A percentile compares a stretch with the other conserved stretches of the same genome.
phyloP scores from a whole-genome alignment of 2,888 invertebrate species.

The Shargacucullia verbasci region DNA sequence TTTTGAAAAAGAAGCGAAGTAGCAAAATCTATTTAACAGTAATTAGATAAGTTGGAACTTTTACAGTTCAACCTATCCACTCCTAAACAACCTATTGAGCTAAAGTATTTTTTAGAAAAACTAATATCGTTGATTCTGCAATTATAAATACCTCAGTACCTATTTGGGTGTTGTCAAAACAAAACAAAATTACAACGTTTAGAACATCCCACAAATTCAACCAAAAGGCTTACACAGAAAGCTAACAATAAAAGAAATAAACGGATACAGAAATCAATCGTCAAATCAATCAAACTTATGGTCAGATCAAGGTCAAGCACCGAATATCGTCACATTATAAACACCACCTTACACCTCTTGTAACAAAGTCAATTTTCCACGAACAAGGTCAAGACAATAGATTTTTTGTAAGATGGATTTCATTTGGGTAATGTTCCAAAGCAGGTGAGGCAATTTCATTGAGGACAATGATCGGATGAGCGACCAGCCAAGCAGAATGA shows the following conservation, averaged over 20 bases:
- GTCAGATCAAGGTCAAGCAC: conserved; percentile 37
- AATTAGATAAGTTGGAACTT: too few relatives aligned
- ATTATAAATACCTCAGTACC: too few relatives aligned
- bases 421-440: conserved; percentile 26
- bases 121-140: too few relatives aligned
- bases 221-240: conserved; percentile 17
- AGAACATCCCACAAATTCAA: not conserved
- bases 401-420: conserved; percentile 27
- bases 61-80: too few relatives aligned
- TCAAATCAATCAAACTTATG: conserved; percentile 53
- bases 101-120: too few relatives aligned
- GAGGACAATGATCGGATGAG: conserved; percentile 44
- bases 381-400: conserved; percentile 16
- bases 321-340: conserved; percentile 9
- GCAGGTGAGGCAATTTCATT: conserved; percentile 38
- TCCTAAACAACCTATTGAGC: too few relatives aligned
- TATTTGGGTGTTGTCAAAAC: too few relatives aligned
- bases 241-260: conserved; percentile 10
- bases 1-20: too few relatives aligned
- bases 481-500: conserved; percentile 25
- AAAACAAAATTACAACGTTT: too few relatives aligned
- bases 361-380: conserved; percentile 20
- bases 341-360: not conserved
- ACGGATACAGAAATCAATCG: conserved; percentile 45
- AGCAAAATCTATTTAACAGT: too few relatives aligned